Base-by-base conservation (phyloP, 2,113 vertebrate genomes). In the Urocitellus parryii region DNA sequence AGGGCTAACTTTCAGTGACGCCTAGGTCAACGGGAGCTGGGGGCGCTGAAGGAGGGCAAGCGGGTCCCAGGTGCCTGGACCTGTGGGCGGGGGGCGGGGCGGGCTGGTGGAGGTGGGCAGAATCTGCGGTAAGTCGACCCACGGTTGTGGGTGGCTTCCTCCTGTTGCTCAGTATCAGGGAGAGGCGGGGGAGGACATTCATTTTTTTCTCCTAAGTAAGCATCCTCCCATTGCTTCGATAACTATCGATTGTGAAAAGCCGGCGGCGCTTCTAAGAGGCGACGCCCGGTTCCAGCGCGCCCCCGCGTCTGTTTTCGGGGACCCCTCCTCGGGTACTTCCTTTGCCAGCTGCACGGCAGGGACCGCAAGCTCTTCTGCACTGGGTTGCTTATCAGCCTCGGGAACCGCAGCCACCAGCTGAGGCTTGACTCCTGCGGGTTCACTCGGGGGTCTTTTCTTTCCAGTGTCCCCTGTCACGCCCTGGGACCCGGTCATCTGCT, bases 141-240 rank as follows among this genome's bases (percentile, higher is more conserved):
- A 63, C n/a, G 67, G 37, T 48, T 74, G 95, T 96, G 91, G 94
- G 94, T 88, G 96, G 95, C 96, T 90, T 96, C 84, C 95, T 95
- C 90, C 94, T 96, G 96, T 95, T 84, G 96, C 96, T 96, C 93
- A 56, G 93, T 81, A 81, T 88, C 85, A 58, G 67, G n/a, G 78
- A 90, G 72, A 81, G 95, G 84, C 88, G 85, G 92, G 95, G 91
- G 95, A 84, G 76, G 88, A 58, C 90, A 18, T 84, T 80, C 88
- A 37, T 94, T 91, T 81, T 73, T 58, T 17, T 39, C 61, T 58
- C 61, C 37, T 53, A 96, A 93, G 73, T 76, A 95, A 84, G 73
- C 95, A 82, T 72, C 91, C 91, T 88, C 93, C 39, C 91, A 81
- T 25, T 8, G 51, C 91, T 81, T 91, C 16, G 20, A 88, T 82